Conservation (phyloP, 2,888 invertebrate species). For the Caenorhabditis panamensis region DNA sequence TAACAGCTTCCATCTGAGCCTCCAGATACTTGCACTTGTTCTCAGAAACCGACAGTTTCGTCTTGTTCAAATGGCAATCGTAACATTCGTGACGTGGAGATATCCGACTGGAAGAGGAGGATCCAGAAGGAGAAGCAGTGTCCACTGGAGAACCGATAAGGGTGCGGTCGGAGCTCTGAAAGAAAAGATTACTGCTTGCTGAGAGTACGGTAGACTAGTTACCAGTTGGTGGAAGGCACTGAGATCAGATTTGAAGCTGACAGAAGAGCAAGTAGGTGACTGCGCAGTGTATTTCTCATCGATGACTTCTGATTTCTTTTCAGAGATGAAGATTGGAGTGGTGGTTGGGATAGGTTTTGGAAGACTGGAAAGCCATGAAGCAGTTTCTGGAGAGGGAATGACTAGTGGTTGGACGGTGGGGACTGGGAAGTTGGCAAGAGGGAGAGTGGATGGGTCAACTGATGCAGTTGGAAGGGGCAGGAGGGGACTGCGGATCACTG, state of each 20-base stretch:
- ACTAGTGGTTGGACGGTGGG: background rate
- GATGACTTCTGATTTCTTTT: conserved; percentile 18
- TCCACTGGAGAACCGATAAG: conserved; percentile 31
- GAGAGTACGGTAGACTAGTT: background rate
- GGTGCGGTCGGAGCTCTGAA: conserved; percentile 30
- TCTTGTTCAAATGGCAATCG: conserved; percentile 66
- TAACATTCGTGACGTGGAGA: conserved; percentile 58
- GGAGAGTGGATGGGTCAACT: background rate
- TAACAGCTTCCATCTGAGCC: conserved; percentile 44
- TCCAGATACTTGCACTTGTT: conserved; percentile 62
- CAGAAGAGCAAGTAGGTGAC: conserved; percentile 43
- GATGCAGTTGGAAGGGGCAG: background rate
- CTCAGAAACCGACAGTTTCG: conserved; percentile 57
- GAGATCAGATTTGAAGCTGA: conserved; percentile 47
- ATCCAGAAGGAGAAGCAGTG: conserved; percentile 14
- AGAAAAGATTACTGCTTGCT: too few species aligned
- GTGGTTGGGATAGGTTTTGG: conserved; percentile 67
- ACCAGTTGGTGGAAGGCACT: conserved; percentile 52
- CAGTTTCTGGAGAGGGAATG: conserved; percentile 4
- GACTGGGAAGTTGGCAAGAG: conserved; percentile 1
- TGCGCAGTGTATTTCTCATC: conserved; percentile 38
- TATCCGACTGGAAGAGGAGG: conserved; percentile 35
- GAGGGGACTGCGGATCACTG: conserved; percentile 46
- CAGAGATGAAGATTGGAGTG: conserved; percentile 26
- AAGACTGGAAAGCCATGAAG: conserved; percentile 52